phyloP scores from a whole-genome alignment of 2,113 vertebrate species.

The Vulpes vulpes region DNA sequence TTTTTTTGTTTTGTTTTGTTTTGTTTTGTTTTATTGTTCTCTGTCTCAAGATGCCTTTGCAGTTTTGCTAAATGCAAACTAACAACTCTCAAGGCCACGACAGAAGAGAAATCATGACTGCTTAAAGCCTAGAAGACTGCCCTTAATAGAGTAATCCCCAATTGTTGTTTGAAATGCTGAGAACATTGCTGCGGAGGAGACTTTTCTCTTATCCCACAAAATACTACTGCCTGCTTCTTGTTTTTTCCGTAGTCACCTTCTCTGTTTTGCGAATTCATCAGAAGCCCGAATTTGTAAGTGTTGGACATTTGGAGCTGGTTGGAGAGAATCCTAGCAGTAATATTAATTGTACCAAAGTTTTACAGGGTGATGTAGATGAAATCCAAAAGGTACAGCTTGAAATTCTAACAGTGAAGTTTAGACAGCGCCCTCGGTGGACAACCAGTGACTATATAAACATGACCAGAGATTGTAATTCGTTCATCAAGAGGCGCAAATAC shows the following conservation, averaged over 20 bases:
- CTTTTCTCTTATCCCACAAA: conserved; percentile 89
- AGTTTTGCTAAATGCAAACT: conserved; percentile 37
- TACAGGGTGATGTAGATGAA: conserved; percentile 89
- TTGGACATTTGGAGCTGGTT: conserved; percentile 85
- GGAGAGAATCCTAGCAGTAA: conserved; percentile 81
- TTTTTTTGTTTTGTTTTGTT: conserved; percentile 57
- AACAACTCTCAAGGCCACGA: conserved; percentile 26
- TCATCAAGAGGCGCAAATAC: conserved; percentile 91
- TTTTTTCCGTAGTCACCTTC: conserved; percentile 82
- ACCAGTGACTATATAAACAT: conserved; percentile 90
- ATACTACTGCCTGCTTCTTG: conserved; percentile 80
- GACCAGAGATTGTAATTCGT: conserved; percentile 89
- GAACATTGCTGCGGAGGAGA: conserved; percentile 88
- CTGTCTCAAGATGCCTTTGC: conserved; percentile 51
- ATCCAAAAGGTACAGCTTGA: conserved; percentile 89
- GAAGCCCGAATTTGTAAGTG: conserved; percentile 82
- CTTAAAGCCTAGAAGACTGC: not conserved
- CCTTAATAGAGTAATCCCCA: conserved; percentile 40
- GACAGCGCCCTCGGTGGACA: conserved; percentile 83
- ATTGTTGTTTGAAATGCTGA: conserved; percentile 77
- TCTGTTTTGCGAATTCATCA: conserved; percentile 87
- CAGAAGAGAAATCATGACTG: conserved; percentile 43
- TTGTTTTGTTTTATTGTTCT: conserved; percentile 70
- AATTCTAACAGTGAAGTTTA: conserved; percentile 86
- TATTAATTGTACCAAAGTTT: conserved; percentile 91